Conservation (phyloP, 2,797 vertebrate genomes). For the Chloroceryle inda region DNA sequence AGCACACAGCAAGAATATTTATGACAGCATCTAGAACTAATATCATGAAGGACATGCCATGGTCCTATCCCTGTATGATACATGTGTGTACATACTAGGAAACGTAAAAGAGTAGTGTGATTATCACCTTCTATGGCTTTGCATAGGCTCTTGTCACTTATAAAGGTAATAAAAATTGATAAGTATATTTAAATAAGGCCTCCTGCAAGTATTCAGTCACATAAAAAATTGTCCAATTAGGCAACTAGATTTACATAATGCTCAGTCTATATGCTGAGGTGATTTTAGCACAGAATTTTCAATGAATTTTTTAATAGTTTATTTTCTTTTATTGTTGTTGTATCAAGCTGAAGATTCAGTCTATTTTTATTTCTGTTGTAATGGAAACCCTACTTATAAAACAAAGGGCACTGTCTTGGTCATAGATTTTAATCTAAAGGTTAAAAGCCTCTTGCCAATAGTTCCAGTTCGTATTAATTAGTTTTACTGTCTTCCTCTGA, state of each 20-base stretch:
- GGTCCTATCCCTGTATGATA: neutral
- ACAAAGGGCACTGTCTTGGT: neutral
- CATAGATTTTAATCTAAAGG: neutral
- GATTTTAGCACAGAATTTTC: neutral
- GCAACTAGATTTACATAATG: constrained; percentile 16
- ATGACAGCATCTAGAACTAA: neutral
- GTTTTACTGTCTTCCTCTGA: neutral
- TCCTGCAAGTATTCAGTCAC: constrained; percentile 3
- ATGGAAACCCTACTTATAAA: neutral
- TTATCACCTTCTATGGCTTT: constrained; percentile 15
- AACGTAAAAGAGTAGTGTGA: neutral
- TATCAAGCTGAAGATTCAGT: neutral
- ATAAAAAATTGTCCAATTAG: constrained; percentile 33
- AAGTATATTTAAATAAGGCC: neutral
- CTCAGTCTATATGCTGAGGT: neutral
- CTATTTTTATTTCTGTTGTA: neutral
- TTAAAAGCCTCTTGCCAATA: neutral
- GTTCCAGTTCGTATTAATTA: neutral
- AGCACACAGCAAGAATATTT: neutral
- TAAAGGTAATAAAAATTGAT: constrained; percentile 35
- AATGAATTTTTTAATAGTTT: neutral
- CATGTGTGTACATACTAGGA: neutral
- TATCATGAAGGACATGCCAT: neutral
- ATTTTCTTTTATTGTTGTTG: neutral
- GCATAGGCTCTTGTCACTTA: neutral